Evolutionary conservation across 1,140 invertebrate genomes (phyloP), one percentile per base, ranked within the genome.

Genomic region (Kradibia gibbosae): DNA sequence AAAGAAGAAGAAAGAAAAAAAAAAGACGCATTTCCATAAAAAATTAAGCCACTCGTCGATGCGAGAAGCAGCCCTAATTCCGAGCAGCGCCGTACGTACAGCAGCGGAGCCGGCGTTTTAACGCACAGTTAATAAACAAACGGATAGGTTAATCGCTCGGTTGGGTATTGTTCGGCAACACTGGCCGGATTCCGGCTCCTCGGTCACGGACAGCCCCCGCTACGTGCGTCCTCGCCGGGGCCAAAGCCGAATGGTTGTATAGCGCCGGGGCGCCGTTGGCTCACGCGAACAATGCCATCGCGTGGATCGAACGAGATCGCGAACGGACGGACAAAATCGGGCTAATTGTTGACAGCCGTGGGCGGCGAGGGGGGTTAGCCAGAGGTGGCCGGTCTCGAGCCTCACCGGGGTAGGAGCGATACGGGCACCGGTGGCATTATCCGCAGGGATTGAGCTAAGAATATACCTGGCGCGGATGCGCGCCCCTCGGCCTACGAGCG

Each of bases 341-440:
- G 88, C 89, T 91, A 91, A 91, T 91, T 91, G 90, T 91, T 91
- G 90, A 91, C 89, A 91, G 91, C 91, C 90, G 91, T 87, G 88
- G 90, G 90, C 90, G 91, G 91, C 90, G 90, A 89, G 86, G 86
- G 88, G 86, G 89, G 90, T 89, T 88, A 88, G 85, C 85, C 86
- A 82, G 60, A 22, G 22, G 25, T 36, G 50, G 25, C 10, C 53
- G 48, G 22, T 2, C 13, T 22, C 45, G 45, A 17, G 50, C 10
- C 4, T 89, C 89, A 88, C 87, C 88, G 10, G 20, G 20, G 22
- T 10, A 1, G 60, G 15, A 62, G 15, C 28, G 10, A 1, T 4
- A 13, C 72, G 65, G 78, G 62, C 80, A 53, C 15, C 28, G 42
- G 20, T 1, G n/a, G 39, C 42, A 60, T 72, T 28, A 42, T 31